Conservation (phyloP, 1,140 invertebrate genomes). For the Scaptomyza montana region DNA sequence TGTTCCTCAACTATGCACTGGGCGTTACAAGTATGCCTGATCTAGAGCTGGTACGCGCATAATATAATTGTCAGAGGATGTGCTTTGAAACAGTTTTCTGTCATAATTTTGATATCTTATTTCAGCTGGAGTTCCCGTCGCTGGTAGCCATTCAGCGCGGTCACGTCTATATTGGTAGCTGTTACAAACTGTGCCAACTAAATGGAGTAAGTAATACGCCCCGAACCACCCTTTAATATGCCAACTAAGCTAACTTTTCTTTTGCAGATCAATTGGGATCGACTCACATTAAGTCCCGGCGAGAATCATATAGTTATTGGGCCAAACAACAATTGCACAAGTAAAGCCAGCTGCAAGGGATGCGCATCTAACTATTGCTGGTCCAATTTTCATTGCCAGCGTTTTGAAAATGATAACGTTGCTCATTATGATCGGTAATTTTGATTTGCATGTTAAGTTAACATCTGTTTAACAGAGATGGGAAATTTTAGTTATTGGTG, state of each 20-base stretch:
- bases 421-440: slow-evolving; percentile 37
- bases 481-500: no score
- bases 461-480: no score
- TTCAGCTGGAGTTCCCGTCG: slow-evolving; percentile 68
- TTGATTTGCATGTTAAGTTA: background rate
- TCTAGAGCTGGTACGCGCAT: slow-evolving; percentile 57
- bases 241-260: background rate
- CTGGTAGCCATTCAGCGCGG: slow-evolving; percentile 75
- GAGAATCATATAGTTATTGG: slow-evolving; percentile 58
- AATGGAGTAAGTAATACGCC: slow-evolving; percentile 43
- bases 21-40: slow-evolving; percentile 85
- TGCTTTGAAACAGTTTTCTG: no score
- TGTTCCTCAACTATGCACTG: slow-evolving; percentile 95
- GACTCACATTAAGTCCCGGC: slow-evolving; percentile 64
- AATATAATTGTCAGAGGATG: background rate
- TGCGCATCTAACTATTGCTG: slow-evolving; percentile 67
- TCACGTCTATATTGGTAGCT: slow-evolving; percentile 69
- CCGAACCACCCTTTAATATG: background rate
- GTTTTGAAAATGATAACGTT: slow-evolving; percentile 77
- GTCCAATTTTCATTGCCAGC: slow-evolving; percentile 68
- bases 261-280: slow-evolving; percentile 70
- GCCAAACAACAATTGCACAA: slow-evolving; percentile 48
- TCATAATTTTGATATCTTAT: background rate
- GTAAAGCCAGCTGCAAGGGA: slow-evolving; percentile 49
- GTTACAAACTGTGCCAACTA: slow-evolving; percentile 67